Base-by-base conservation (phyloP, 2,113 vertebrate genomes). In the Eulemur macaco region DNA sequence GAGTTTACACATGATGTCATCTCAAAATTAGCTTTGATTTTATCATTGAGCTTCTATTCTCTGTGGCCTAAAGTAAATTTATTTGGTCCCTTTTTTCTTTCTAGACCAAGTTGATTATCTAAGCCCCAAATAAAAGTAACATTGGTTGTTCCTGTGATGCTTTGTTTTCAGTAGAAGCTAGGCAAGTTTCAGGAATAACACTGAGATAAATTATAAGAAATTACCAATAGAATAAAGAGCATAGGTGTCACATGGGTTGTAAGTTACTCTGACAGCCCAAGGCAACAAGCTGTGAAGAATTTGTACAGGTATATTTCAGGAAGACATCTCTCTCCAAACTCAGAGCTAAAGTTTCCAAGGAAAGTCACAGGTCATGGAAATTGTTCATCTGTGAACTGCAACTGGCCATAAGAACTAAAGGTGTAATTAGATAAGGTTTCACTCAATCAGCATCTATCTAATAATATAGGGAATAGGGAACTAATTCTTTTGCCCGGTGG, bases 211-310 rank as follows among this genome's bases (percentile, higher is more conserved):
- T 83, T 42, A 78, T 85, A 56, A 23, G 63, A 60, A 91, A 77
- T 83, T 68, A 91, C 17, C n/a, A 64, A 45, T 47, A 82, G 21
- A 96, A 84, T 96, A 92, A 95, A 96, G 34, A 95, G 8, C 13
- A 74, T 50, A 39, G 50, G 23, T 81, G 45, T 96, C 71, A 80
- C 6, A 21, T 50, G 50, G 29, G 31, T 73, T 81, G 25, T 78
- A 80, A 96, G 17, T 89, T 97, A 60, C 87, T 78, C 52, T 95
- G 77, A 95, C 31, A 94, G 56, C 37, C 37, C 45, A 94, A 76
- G 78, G 91, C 63, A 94, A 83, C 20, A 92, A 68, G 74, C 34
- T 80, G 45, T 45, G 78, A 91, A 82, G 21, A 93, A 68, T 89
- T 86, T 86, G 29, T 37, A 86, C 8, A 95, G 17, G 27, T 85